These are phyloP conservation scores for Brachyistius frenatus DNA, from an alignment of 2,113 vertebrate genomes.

Conservation along the genomic window DNA sequence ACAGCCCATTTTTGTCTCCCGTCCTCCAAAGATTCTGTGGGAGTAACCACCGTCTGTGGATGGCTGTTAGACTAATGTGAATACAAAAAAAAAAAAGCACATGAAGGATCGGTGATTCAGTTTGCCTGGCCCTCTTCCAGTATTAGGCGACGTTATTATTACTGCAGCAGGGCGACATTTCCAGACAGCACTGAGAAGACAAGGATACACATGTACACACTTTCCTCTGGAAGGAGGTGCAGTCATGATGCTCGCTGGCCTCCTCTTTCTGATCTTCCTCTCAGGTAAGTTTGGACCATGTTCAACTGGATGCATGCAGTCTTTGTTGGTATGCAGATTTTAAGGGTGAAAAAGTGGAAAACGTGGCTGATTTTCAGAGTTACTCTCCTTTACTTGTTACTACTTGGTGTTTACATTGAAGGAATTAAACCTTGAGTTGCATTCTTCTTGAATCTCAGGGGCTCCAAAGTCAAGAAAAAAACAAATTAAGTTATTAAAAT, in stretches of 20 bases:
- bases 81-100: background rate
- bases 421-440: too few relatives aligned
- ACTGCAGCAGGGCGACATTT: background rate
- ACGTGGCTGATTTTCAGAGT: too few relatives aligned
- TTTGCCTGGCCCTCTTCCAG: conserved; percentile 30
- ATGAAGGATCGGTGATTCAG: background rate
- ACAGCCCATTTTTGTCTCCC: background rate
- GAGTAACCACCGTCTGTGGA: background rate
- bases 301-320: background rate
- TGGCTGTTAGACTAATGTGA: conserved; percentile 29
- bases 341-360: background rate
- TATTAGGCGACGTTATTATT: background rate
- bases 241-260: conserved; percentile 31
- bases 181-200: background rate
- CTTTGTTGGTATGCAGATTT: background rate
- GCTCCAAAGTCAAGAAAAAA: too few relatives aligned
- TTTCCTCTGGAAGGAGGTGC: background rate
- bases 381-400: too few relatives aligned
- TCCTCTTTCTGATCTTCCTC: conserved; percentile 57
- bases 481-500: too few relatives aligned
- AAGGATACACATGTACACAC: background rate
- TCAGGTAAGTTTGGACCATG: conserved; percentile 51
- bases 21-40: conserved; percentile 1
- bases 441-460: too few relatives aligned
- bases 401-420: too few relatives aligned